These are phyloP conservation scores for Ciconia stormi DNA, from an alignment of 2,113 vertebrate genomes.

Conservation along the genomic window DNA sequence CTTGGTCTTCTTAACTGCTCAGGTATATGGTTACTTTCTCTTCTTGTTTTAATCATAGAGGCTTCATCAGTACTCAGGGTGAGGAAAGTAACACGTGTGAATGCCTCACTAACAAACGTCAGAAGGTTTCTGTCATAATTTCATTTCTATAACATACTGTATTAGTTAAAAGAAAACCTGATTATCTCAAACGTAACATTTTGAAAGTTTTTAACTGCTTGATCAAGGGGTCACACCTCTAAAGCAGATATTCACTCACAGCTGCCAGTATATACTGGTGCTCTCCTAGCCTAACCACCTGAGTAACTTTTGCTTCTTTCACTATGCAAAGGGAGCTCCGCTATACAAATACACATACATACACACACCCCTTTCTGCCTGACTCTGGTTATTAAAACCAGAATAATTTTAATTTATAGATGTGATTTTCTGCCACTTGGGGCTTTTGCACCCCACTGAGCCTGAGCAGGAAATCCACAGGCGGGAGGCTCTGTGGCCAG, in stretches of 20 bases:
- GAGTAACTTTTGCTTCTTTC: not conserved
- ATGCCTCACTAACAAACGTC: not conserved
- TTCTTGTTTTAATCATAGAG: not conserved
- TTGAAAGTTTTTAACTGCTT: not conserved
- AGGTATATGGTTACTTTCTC: not conserved
- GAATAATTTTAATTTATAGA: not conserved
- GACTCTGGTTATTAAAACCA: not conserved
- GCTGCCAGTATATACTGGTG: not conserved
- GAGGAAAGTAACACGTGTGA: not conserved
- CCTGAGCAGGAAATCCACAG: not conserved
- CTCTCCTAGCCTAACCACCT: not conserved
- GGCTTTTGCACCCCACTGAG: not conserved
- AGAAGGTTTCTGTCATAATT: not conserved
- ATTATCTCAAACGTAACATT: not conserved
- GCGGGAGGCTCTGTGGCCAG: not conserved
- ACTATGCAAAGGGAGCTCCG: not conserved
- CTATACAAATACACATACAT: not conserved
- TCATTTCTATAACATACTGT: not conserved
- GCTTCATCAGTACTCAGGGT: not conserved
- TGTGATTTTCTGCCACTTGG: not conserved
- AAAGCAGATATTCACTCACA: not conserved
- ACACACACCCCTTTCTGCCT: not conserved
- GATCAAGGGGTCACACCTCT: not conserved
- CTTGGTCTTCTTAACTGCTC: not conserved
- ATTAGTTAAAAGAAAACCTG: not conserved